A percentile compares a stretch with the other conserved stretches of the same genome.
These are phyloP conservation scores for Scleropages formosus DNA, from an alignment of 2,797 vertebrate species.

Conservation along the genomic window DNA sequence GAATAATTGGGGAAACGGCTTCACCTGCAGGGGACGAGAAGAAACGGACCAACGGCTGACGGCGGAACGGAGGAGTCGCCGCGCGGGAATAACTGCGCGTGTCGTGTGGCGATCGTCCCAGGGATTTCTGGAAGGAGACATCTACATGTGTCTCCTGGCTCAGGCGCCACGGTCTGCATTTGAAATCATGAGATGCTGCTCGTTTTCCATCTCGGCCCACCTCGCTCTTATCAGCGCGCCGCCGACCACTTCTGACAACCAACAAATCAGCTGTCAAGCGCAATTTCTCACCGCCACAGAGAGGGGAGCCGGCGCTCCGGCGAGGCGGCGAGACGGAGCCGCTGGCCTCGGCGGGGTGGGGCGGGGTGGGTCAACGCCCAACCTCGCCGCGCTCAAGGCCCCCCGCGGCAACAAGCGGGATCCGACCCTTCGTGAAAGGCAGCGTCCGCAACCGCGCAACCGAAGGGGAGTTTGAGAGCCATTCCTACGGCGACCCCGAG, in stretches of 20 bases:
- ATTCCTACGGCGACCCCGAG: not conserved
- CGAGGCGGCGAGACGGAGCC: slow-evolving; percentile 6
- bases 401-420: not conserved
- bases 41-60: no score
- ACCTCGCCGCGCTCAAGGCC: not conserved
- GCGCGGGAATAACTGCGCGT: slow-evolving; percentile 34
- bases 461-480: not conserved
- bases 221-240: slow-evolving; percentile 49
- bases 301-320: slow-evolving; percentile 2
- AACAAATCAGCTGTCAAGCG: slow-evolving; percentile 63
- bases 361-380: not conserved
- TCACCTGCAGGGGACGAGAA: not conserved
- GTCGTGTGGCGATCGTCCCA: not conserved
- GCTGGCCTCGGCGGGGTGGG: not conserved
- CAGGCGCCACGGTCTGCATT: slow-evolving; percentile 44
- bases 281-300: slow-evolving; percentile 51
- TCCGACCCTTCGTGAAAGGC: not conserved
- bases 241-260: slow-evolving; percentile 58
- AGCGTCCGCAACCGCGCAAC: not conserved
- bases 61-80: not conserved
- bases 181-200: slow-evolving; percentile 52
- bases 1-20: not conserved
- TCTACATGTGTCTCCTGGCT: slow-evolving; percentile 49
- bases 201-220: slow-evolving; percentile 37
- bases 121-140: slow-evolving; percentile 48